Conservation (phyloP, 92 coral and sea anemone genomes). For the Epizoanthus stellaris region DNA sequence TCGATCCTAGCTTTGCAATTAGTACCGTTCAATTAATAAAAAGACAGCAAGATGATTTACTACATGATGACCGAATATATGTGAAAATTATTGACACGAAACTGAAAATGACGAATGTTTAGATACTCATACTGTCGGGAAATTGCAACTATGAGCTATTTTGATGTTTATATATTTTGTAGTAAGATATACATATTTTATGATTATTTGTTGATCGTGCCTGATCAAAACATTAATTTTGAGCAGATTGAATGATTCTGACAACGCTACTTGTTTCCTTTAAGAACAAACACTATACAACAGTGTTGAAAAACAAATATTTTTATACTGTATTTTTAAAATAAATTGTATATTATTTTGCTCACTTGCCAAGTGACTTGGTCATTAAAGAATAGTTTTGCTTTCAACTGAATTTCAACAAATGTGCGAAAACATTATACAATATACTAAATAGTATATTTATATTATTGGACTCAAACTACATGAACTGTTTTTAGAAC, state of each 20-base stretch:
- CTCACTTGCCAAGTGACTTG: too few species aligned
- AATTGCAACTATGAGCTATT: neutral
- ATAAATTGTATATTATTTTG: too few species aligned
- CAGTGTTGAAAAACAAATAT: neutral
- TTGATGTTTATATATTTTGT: too few species aligned
- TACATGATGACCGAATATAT: neutral
- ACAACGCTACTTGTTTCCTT: neutral
- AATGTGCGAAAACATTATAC: too few species aligned
- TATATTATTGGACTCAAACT: too few species aligned
- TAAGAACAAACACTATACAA: neutral
- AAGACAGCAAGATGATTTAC: neutral
- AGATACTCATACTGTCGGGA: neutral
- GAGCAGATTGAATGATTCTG: neutral
- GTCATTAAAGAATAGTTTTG: too few species aligned
- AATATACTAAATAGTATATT: too few species aligned
- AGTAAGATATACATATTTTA: neutral
- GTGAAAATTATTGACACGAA: neutral
- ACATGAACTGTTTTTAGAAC: too few species aligned
- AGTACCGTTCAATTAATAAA: neutral
- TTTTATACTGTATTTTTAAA: too few species aligned
- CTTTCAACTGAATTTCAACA: too few species aligned
- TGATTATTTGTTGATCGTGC: neutral
- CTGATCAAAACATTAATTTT: neutral
- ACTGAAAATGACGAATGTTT: slow-evolving; percentile 3
- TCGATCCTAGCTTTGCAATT: neutral